Evolutionary conservation across 2,113 vertebrate species (phyloP), one percentile per base, ranked within the genome.

Genomic region (Anser cygnoides): DNA sequence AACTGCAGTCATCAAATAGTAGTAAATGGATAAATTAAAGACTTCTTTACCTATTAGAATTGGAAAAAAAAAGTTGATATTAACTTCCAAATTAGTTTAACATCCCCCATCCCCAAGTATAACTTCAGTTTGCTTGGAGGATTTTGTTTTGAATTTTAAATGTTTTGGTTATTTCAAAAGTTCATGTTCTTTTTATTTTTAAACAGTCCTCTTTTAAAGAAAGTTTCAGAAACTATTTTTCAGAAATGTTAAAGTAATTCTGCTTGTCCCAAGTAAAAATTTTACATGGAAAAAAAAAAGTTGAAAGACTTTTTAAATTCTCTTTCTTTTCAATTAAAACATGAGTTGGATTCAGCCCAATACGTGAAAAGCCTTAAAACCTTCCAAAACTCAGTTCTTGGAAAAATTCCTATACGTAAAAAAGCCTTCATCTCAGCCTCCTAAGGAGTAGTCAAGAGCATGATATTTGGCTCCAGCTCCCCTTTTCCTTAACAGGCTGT

Each of bases 261-360:
- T 67, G 28, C 16, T 33, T 84, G 87, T 88, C 28, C 28, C 61
- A 89, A 90, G 8, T 20, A 52, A 84, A 3, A 20, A 4, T 75
- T 86, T n/a, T 67, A 26, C 29, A 74, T 67, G 19, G 44, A 20
- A 46, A 46, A 46, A 77, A 88, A 90, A 52, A 21, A 10, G 12
- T 55, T 78, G 39, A 62, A 63, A 87, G 9, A 62, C 8, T 90
- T 59, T 44, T 25, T 73, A 54, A 61, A 58, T 83, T 77, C 4
- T 80, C 65, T 67, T n/a, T 77, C 44, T 57, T 81, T 67, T 91
- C 78, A 84, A 94, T 84, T 88, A 92, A 84, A 92, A 61, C 3
- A 28, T 6, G 14, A 46, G 26, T 84, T 73, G 41, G 70, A 88
- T 76, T 66, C 55, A 86, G 44, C n/a, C 68, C 41, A 83, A 77